These are phyloP conservation scores for Imbricaverruca yamaguchii DNA, from an alignment of 2,888 invertebrate species.

Conservation along the genomic window DNA sequence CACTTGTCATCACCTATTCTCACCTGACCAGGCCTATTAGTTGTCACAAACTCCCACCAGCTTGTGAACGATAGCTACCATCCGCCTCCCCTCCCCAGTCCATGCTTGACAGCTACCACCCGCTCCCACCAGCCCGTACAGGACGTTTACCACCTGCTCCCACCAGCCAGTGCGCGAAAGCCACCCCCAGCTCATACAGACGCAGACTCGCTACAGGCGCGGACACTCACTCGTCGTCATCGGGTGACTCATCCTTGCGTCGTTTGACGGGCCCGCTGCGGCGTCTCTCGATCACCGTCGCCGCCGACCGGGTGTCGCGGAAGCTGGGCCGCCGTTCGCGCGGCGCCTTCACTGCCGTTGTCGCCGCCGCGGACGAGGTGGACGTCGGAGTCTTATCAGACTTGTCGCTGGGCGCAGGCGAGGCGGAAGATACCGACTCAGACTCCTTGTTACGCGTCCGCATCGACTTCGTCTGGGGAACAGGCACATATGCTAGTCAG, in stretches of 20 bases:
- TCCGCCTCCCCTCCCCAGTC: too few relatives aligned
- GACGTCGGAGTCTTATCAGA: not conserved
- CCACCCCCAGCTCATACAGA: too few relatives aligned
- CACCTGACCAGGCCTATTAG: too few relatives aligned
- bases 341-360: not conserved
- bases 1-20: too few relatives aligned
- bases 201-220: too few relatives aligned
- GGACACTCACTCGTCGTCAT: constrained; percentile 7
- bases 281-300: constrained; percentile 13
- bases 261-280: constrained; percentile 24
- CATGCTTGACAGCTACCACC: too few relatives aligned
- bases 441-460: constrained; percentile 13
- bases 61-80: too few relatives aligned
- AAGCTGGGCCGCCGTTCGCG: not conserved
- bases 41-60: too few relatives aligned
- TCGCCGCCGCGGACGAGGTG: not conserved
- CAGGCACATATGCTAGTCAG: too few relatives aligned
- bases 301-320: not conserved
- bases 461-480: not conserved
- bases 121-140: too few relatives aligned
- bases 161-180: too few relatives aligned
- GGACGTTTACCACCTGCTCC: too few relatives aligned
- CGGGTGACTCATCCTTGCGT: constrained; percentile 10
- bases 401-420: constrained; percentile 13
- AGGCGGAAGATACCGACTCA: not conserved